Base-by-base conservation (phyloP, 2,113 vertebrate genomes). In the Pyrgilauda ruficollis region DNA sequence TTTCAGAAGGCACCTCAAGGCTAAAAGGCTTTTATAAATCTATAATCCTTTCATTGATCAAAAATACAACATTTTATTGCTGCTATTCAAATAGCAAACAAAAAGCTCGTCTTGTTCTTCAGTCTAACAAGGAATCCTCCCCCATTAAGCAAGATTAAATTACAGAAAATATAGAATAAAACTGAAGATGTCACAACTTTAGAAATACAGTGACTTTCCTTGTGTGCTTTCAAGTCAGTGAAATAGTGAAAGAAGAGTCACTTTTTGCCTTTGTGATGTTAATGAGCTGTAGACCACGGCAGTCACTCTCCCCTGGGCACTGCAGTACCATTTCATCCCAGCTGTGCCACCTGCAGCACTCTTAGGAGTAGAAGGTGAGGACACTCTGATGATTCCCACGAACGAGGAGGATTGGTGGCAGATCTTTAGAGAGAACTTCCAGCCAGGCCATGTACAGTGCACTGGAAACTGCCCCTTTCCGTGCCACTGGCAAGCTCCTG, bases 381-480 rank as follows among this genome's bases (percentile, higher is more conserved):
- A 99, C 99, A 28, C 99, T 99, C 98, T 99, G 99, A 94, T 99
- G 99, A 97, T 99, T 99, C 61, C 99, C 99, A 50, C 99, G 99
- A 58, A 99, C 99, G 33, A 99, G 98, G 1, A 99, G 98, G 91
- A 99, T 97, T 31, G 99, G 99, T 4, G 99, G 99, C 80, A 99
- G 98, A 89, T 99, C 99, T 96, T 98, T 98, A 61, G 99, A 99
- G 33, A 99, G 96, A 4, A 93, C 98, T 97, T 99, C 99, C 96
- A 99, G 96, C 99, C 99, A 99, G 61, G 99, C 98, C 99, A 99
- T 99, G 94, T 99, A 99, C 15, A 99, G 97, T 2, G 99, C 98
- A 70, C 99, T 99, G 70, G 99, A 99, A 72, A 99, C 99, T 0
- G 99, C 98, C 7, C 99, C 99, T 95, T 99, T 99, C 77, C 99